Evolutionary conservation across 1,140 invertebrate species (phyloP).

Genomic region (Sitobion miscanthi): DNA sequence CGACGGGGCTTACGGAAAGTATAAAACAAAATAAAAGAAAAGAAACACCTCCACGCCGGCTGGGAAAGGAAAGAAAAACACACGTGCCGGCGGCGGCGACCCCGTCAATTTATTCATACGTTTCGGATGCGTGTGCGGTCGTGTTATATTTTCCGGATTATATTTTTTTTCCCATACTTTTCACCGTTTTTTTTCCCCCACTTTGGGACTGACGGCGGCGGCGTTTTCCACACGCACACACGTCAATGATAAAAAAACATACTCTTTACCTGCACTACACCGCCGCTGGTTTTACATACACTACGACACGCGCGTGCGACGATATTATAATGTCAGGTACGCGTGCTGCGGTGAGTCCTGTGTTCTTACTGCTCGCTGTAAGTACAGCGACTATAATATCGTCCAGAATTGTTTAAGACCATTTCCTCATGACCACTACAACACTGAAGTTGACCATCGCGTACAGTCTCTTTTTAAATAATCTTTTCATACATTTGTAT

Average conservation of each 20-base stretch:
- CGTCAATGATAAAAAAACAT: neutral
- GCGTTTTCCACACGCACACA: neutral
- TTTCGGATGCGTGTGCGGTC: neutral
- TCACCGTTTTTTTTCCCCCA: neutral
- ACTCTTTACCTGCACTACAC: neutral
- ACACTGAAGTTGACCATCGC: too few species aligned
- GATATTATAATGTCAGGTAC: neutral
- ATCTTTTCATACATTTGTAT: too few species aligned
- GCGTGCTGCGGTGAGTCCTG: too few species aligned
- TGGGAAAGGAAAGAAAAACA: constrained; percentile 15
- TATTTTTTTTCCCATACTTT: neutral
- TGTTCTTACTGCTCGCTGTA: too few species aligned
- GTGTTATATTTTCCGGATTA: neutral
- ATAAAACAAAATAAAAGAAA: neutral
- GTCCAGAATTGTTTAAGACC: too few species aligned
- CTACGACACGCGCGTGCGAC: neutral
- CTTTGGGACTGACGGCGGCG: constrained; percentile 18
- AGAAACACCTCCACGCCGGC: neutral
- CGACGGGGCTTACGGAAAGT: neutral
- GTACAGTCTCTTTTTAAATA: too few species aligned
- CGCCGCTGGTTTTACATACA: too few species aligned
- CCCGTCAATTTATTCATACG: constrained; percentile 48
- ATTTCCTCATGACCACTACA: too few species aligned
- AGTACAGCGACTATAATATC: too few species aligned
- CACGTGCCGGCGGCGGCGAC: constrained; percentile 5